Conservation (phyloP, 1,140 invertebrate genomes). For the Brachionus plicatilis region DNA sequence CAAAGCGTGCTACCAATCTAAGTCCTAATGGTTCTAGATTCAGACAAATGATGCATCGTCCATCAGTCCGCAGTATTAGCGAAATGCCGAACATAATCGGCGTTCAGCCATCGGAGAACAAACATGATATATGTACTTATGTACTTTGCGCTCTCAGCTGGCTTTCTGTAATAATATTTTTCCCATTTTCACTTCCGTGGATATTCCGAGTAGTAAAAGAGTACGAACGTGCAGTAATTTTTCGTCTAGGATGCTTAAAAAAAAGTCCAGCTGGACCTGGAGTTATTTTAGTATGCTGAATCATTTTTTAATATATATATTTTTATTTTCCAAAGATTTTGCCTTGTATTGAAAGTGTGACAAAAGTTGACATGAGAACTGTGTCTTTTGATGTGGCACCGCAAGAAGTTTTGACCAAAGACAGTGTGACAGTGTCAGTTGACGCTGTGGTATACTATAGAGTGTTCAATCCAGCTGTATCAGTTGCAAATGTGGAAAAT, state of each 20-base stretch:
- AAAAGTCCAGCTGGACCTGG: slow-evolving; percentile 41
- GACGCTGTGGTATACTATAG: slow-evolving; percentile 42
- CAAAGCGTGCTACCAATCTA: neutral
- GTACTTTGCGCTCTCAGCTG: slow-evolving; percentile 3
- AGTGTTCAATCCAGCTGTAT: slow-evolving; percentile 41
- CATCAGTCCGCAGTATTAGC: slow-evolving; percentile 32
- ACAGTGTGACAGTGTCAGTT: slow-evolving; percentile 42
- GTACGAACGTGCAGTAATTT: slow-evolving; percentile 38
- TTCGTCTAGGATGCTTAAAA: slow-evolving; percentile 28
- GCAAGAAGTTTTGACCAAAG: slow-evolving; percentile 43
- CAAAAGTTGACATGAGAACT: slow-evolving; percentile 42
- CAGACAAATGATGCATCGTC: slow-evolving; percentile 19
- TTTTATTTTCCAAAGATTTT: neutral
- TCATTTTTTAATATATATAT: neutral
- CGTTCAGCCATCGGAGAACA: neutral
- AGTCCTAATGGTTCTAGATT: neutral
- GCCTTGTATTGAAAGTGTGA: slow-evolving; percentile 41
- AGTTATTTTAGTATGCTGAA: slow-evolving; percentile 38
- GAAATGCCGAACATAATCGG: slow-evolving; percentile 32
- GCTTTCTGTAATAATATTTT: neutral
- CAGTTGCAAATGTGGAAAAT: slow-evolving; percentile 42
- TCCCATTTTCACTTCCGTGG: slow-evolving; percentile 21
- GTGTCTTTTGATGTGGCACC: slow-evolving; percentile 43
- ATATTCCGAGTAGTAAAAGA: slow-evolving; percentile 31
- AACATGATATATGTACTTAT: slow-evolving; percentile 13